These are phyloP conservation scores for Drosophila oshimai DNA, from an alignment of 1,140 invertebrate species.

Conservation along the genomic window DNA sequence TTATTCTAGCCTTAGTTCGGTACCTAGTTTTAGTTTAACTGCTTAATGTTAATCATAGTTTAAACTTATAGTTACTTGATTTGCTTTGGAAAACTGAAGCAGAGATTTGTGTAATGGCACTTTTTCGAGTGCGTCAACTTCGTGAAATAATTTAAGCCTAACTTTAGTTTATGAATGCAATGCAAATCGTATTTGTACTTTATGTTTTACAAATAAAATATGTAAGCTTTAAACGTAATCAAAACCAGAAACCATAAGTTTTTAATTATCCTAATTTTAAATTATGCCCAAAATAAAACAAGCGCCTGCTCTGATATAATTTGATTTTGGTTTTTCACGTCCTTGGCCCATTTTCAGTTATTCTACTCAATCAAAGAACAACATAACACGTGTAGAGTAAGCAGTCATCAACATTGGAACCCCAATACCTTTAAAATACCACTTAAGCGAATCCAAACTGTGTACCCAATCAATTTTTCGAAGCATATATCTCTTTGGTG, in stretches of 20 bases:
- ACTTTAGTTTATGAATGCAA: slow-evolving; percentile 54
- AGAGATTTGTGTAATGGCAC: slow-evolving; percentile 38
- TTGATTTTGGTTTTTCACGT: slow-evolving; percentile 22
- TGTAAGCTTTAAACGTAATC: slow-evolving; percentile 75
- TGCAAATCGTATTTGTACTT: slow-evolving; percentile 56
- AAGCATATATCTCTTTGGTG: slow-evolving; percentile 33
- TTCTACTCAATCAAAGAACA: background rate
- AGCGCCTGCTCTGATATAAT: slow-evolving; percentile 49
- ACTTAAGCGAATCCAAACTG: slow-evolving; percentile 16
- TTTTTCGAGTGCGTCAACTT: slow-evolving; percentile 30
- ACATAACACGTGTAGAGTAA: background rate
- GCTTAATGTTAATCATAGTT: slow-evolving; percentile 43
- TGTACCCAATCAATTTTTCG: slow-evolving; percentile 7
- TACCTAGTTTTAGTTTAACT: slow-evolving; percentile 45
- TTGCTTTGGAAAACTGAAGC: slow-evolving; percentile 24
- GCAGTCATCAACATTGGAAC: slow-evolving; percentile 5
- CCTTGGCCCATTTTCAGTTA: background rate
- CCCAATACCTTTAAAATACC: slow-evolving; percentile 10
- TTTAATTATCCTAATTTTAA: slow-evolving; percentile 43
- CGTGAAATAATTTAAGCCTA: slow-evolving; percentile 50
- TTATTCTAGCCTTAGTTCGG: slow-evolving; percentile 59
- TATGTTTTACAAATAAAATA: slow-evolving; percentile 65
- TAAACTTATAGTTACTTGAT: background rate
- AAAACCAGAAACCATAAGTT: slow-evolving; percentile 55
- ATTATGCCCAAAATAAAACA: slow-evolving; percentile 27